phyloP scores from a whole-genome alignment of 2,113 vertebrate species.

The Triplophysa rosa region DNA sequence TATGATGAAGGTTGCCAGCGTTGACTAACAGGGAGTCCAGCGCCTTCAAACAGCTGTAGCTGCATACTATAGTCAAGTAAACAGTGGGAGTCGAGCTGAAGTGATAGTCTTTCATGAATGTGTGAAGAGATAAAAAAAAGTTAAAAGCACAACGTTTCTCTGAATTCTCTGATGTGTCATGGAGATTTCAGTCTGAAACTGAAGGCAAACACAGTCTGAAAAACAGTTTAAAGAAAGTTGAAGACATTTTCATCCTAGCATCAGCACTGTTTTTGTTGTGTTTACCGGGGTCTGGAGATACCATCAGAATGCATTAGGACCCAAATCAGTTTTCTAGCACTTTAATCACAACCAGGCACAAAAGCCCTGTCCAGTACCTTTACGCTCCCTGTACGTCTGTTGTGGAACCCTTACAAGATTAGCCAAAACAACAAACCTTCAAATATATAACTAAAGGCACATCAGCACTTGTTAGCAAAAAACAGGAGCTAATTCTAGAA shows the following conservation, averaged over 20 bases:
- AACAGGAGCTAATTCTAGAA: too few species aligned
- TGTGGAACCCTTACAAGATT: too few species aligned
- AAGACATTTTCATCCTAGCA: background rate
- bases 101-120: background rate
- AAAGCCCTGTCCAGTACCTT: too few species aligned
- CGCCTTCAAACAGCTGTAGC: background rate
- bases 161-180: background rate
- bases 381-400: too few species aligned
- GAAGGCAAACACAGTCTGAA: background rate
- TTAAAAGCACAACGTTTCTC: background rate
- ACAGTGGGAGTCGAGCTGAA: background rate
- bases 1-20: slow-evolving; percentile 15
- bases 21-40: slow-evolving; percentile 4
- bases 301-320: background rate
- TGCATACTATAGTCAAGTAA: background rate
- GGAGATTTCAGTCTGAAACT: background rate
- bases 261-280: background rate
- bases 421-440: too few species aligned
- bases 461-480: too few species aligned
- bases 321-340: background rate
- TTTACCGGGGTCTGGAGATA: background rate
- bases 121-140: slow-evolving; percentile 5
- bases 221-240: too few species aligned
- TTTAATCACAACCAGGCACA: too few species aligned
- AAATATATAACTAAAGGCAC: too few species aligned